Conservation (phyloP, 2,113 vertebrate genomes). For the Pampusana beccarii region DNA sequence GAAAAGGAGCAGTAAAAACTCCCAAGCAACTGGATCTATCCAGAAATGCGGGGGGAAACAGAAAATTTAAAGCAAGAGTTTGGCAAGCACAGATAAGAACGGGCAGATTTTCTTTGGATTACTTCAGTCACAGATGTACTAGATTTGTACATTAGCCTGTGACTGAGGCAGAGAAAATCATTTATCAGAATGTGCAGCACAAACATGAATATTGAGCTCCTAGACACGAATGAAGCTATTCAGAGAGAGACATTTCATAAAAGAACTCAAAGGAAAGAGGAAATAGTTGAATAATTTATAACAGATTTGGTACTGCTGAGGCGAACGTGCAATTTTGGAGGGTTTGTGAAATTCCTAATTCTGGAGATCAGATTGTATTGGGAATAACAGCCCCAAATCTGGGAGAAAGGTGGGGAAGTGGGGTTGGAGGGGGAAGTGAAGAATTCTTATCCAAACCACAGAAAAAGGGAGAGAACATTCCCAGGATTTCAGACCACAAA, state of each 20-base stretch:
- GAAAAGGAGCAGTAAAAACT: not conserved
- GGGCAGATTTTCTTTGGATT: not conserved
- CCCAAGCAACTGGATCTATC: not conserved
- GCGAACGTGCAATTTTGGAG: not conserved
- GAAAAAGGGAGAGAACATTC: not conserved
- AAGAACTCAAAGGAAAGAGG: not conserved
- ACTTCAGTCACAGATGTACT: constrained; percentile 15
- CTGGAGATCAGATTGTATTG: not conserved
- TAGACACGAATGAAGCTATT: constrained; percentile 10
- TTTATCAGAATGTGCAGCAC: constrained; percentile 3
- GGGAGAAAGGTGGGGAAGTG: too few relatives aligned
- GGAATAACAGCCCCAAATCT: not conserved
- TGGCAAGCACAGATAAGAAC: constrained; percentile 28
- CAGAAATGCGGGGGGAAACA: not conserved
- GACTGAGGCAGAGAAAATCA: not conserved
- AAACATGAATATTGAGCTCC: not conserved
- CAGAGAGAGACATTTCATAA: constrained; percentile 14
- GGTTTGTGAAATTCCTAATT: not conserved
- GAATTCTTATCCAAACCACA: not conserved
- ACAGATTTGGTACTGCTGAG: not conserved
- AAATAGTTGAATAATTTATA: constrained; percentile 30
- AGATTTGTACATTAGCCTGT: constrained; percentile 11
- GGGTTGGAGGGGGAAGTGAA: not conserved
- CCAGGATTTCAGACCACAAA: not conserved
- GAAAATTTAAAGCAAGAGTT: not conserved